phyloP scores from a whole-genome alignment of 2,888 invertebrate species.

The Dinocampus coccinellae region DNA sequence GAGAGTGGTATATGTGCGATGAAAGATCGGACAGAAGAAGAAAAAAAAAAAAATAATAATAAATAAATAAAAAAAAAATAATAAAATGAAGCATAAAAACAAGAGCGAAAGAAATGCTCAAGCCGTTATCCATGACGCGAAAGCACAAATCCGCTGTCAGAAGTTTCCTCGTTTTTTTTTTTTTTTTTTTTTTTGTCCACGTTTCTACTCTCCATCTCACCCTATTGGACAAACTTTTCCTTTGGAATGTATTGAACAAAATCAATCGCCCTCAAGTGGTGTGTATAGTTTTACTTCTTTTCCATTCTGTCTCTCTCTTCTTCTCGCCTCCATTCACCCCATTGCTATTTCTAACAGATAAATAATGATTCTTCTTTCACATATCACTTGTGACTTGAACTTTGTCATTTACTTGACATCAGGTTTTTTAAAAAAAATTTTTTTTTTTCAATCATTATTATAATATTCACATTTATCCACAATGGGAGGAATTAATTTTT shows the following conservation, averaged over 20 bases:
- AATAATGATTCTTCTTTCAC: constrained; percentile 39
- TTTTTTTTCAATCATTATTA: too few relatives aligned
- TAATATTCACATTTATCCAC: too few relatives aligned
- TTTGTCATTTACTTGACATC: not conserved
- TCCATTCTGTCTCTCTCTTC: not conserved
- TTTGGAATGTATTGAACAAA: constrained; percentile 62
- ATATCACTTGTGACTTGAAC: not conserved
- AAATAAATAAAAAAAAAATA: not conserved
- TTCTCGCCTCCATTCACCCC: constrained; percentile 1
- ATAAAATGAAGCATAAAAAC: constrained; percentile 1
- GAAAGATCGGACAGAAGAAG: not conserved
- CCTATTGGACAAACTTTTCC: constrained; percentile 56
- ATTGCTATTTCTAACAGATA: constrained; percentile 24
- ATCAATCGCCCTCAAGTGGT: constrained; percentile 60
- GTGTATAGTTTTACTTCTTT: constrained; percentile 8
- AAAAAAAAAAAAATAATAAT: not conserved
- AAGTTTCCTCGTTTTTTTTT: constrained; percentile 69
- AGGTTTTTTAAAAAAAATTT: too few relatives aligned
- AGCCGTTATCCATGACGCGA: constrained; percentile 6
- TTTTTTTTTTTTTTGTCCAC: constrained; percentile 57
- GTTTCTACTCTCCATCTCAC: constrained; percentile 34
- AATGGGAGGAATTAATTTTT: not conserved
- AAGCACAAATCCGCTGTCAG: constrained; percentile 42
- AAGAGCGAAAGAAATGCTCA: constrained; percentile 7
- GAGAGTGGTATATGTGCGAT: not conserved